Conservation (phyloP, 2,797 vertebrate genomes). For the Fundulus diaphanus region DNA sequence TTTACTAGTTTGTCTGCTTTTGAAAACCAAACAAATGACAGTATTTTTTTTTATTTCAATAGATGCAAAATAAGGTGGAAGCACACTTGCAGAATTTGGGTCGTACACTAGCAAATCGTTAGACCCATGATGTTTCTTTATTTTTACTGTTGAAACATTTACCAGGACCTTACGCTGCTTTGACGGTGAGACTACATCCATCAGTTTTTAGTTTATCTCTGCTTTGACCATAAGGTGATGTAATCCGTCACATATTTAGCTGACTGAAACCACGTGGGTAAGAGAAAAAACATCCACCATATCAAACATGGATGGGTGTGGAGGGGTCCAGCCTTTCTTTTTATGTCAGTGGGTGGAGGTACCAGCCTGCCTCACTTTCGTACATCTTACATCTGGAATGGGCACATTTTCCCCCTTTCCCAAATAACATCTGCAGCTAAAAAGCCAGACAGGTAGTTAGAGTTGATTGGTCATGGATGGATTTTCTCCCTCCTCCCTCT, state of each 20-base stretch:
- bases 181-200: constrained; percentile 18
- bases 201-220: constrained; percentile 48
- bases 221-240: constrained; percentile 43
- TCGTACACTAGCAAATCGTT: too few species aligned
- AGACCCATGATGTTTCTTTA: not conserved
- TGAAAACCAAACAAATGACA: too few species aligned
- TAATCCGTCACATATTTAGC: constrained; percentile 48
- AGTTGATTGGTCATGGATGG: constrained; percentile 85
- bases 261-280: constrained; percentile 39
- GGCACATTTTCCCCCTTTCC: constrained; percentile 57
- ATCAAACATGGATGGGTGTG: constrained; percentile 67
- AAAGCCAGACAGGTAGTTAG: constrained; percentile 86
- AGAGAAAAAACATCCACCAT: constrained; percentile 51
- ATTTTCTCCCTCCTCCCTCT: constrained; percentile 72
- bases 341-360: constrained; percentile 66
- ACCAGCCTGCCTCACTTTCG: constrained; percentile 73
- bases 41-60: too few species aligned
- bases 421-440: constrained; percentile 84
- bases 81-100: not conserved
- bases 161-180: not conserved
- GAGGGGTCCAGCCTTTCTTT: constrained; percentile 50
- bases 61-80: too few species aligned
- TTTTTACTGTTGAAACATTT: not conserved
- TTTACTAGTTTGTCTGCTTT: too few species aligned
- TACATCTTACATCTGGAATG: constrained; percentile 79